Conservation (phyloP, 2,797 vertebrate genomes). For the Pangasius djambal region DNA sequence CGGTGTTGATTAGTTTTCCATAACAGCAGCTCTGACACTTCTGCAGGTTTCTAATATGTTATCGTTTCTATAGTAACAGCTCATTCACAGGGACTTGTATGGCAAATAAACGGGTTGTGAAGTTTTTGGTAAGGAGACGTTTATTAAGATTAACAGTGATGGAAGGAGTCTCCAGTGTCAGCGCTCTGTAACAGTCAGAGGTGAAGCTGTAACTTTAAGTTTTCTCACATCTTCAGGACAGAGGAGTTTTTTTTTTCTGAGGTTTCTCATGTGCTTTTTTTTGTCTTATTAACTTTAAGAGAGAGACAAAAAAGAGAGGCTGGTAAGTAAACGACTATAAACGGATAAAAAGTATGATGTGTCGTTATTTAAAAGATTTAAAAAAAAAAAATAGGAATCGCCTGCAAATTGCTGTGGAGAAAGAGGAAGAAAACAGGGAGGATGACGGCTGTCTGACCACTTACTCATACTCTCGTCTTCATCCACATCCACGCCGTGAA, state of each 20-base stretch:
- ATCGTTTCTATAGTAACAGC: neutral
- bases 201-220: neutral
- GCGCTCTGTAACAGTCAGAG: neutral
- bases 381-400: neutral
- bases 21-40: neutral
- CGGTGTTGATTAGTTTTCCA: neutral
- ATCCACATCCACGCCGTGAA: conserved; percentile 71
- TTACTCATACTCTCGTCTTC: conserved; percentile 89
- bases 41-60: too few relatives aligned
- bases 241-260: neutral
- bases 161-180: neutral
- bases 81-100: neutral
- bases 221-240: neutral
- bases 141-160: neutral
- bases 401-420: neutral
- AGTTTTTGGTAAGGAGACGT: neutral
- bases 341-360: neutral
- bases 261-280: neutral
- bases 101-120: neutral
- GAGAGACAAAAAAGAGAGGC: neutral
- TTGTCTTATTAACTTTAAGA: neutral
- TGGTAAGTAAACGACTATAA: neutral
- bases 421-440: neutral
- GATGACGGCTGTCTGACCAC: conserved; percentile 55
- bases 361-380: neutral